A percentile compares a stretch with the other conserved stretches of the same genome.
Conservation (phyloP, 2,113 vertebrate species). For the Eurypyga helias region DNA sequence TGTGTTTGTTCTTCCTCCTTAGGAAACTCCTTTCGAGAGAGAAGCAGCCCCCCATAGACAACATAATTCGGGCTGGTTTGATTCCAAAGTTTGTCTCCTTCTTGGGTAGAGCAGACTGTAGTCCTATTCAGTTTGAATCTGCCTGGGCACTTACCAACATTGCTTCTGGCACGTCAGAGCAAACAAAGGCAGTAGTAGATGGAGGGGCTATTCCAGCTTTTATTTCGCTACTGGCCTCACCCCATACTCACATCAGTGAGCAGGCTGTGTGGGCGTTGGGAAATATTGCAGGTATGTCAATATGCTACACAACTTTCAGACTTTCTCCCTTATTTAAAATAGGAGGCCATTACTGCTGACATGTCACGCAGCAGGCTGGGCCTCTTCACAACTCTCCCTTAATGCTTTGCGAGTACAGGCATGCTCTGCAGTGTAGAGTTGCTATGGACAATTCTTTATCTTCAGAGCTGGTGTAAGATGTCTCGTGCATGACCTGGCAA, state of each 20-base stretch:
- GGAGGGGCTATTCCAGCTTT: slow-evolving; percentile 90
- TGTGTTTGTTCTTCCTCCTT: not conserved
- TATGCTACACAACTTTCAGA: not conserved
- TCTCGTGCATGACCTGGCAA: not conserved
- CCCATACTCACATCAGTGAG: slow-evolving; percentile 89
- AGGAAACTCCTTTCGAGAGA: slow-evolving; percentile 96
- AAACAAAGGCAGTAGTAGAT: slow-evolving; percentile 90
- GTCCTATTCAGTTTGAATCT: slow-evolving; percentile 92
- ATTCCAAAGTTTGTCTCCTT: slow-evolving; percentile 87
- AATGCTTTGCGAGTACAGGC: not conserved
- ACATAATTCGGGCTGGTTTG: slow-evolving; percentile 86
- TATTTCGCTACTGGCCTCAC: slow-evolving; percentile 84
- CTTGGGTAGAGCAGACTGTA: slow-evolving; percentile 83
- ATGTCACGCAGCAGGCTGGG: not conserved
- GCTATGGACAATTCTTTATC: not conserved
- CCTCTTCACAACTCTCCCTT: not conserved
- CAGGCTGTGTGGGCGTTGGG: slow-evolving; percentile 94
- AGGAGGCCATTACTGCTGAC: not conserved
- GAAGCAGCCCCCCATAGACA: slow-evolving; percentile 90
- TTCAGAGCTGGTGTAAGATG: not conserved
- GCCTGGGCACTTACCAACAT: slow-evolving; percentile 96
- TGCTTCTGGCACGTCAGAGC: slow-evolving; percentile 89
- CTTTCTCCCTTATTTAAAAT: not conserved
- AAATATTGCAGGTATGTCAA: slow-evolving; percentile 89
- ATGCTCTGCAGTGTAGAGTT: not conserved